Percentiles rank a stretch among this genome's conserved stretches.
Evolutionary conservation across 1,140 invertebrate genomes (phyloP).

Genomic region (Ptiloglossa arizonensis): DNA sequence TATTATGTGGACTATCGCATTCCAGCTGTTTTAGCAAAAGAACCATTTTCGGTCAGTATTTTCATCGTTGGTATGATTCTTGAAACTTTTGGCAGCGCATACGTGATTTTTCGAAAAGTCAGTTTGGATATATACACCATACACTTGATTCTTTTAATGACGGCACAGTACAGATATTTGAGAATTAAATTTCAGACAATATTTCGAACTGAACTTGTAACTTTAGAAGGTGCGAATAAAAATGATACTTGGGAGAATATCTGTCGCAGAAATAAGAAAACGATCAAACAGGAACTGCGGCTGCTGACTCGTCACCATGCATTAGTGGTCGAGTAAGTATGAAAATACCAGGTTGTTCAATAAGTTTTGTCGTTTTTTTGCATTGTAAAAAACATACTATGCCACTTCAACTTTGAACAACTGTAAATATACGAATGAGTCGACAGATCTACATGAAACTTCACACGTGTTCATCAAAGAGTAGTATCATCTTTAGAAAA

Average conservation of each 20-base stretch:
- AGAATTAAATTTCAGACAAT: conserved; percentile 23
- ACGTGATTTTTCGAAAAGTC: conserved; percentile 40
- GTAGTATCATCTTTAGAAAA: too few species aligned
- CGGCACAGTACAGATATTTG: conserved; percentile 58
- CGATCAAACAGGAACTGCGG: neutral
- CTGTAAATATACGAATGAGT: too few species aligned
- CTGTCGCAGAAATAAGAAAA: neutral
- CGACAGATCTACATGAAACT: too few species aligned
- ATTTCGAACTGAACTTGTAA: neutral
- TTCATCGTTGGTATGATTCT: conserved; percentile 14
- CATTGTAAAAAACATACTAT: too few species aligned
- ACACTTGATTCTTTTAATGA: conserved; percentile 57
- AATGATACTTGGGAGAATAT: too few species aligned
- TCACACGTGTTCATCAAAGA: too few species aligned
- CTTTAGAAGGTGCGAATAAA: too few species aligned
- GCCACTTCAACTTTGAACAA: too few species aligned
- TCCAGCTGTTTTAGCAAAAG: conserved; percentile 41
- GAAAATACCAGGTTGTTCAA: too few species aligned
- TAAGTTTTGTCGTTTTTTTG: too few species aligned
- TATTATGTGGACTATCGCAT: conserved; percentile 46
- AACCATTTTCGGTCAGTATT: conserved; percentile 33
- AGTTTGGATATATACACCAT: conserved; percentile 62
- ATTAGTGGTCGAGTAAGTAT: conserved; percentile 32
- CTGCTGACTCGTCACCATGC: conserved; percentile 17
- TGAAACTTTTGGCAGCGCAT: conserved; percentile 25